Conservation (phyloP, 1,140 invertebrate species). For the Stenopsyche tienmushanensis region DNA sequence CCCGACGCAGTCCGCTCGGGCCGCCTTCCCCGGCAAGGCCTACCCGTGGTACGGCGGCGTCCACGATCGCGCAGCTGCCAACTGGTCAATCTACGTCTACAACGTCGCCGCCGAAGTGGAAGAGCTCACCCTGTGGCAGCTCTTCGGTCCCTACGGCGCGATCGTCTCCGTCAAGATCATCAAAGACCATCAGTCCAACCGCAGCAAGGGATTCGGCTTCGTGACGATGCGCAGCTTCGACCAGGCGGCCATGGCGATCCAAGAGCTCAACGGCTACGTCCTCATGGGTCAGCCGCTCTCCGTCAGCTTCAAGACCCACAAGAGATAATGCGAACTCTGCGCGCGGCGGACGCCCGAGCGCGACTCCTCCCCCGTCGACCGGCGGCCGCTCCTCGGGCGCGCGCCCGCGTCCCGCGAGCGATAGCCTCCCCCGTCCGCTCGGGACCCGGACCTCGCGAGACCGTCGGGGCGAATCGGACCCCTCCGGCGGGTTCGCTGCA, state of each 20-base stretch:
- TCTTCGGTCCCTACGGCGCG: slow-evolving; percentile 98
- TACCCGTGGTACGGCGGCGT: slow-evolving; percentile 51
- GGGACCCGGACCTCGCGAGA: too few species aligned
- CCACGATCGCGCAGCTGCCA: slow-evolving; percentile 61
- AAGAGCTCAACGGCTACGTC: slow-evolving; percentile 95
- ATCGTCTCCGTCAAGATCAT: slow-evolving; percentile 98
- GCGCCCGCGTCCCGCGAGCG: too few species aligned
- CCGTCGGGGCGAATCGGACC: too few species aligned
- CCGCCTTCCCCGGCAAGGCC: slow-evolving; percentile 22
- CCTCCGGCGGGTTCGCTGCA: too few species aligned
- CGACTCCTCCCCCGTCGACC: not conserved
- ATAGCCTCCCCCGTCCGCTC: too few species aligned
- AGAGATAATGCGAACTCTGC: slow-evolving; percentile 56
- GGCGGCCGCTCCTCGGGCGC: not conserved
- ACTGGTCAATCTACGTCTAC: slow-evolving; percentile 99
- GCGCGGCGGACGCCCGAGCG: not conserved
- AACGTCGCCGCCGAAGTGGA: slow-evolving; percentile 98
- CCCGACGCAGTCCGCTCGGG: slow-evolving; percentile 3
- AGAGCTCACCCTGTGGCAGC: slow-evolving; percentile 96
- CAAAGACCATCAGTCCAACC: slow-evolving; percentile 95
- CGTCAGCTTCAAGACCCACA: slow-evolving; percentile 97
- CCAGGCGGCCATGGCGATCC: slow-evolving; percentile 95
- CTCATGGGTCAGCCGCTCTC: slow-evolving; percentile 95
- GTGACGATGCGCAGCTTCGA: slow-evolving; percentile 99
- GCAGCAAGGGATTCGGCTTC: slow-evolving; percentile 99